Base-by-base conservation (phyloP, 1,140 invertebrate species). In the Drosophila suzukii region DNA sequence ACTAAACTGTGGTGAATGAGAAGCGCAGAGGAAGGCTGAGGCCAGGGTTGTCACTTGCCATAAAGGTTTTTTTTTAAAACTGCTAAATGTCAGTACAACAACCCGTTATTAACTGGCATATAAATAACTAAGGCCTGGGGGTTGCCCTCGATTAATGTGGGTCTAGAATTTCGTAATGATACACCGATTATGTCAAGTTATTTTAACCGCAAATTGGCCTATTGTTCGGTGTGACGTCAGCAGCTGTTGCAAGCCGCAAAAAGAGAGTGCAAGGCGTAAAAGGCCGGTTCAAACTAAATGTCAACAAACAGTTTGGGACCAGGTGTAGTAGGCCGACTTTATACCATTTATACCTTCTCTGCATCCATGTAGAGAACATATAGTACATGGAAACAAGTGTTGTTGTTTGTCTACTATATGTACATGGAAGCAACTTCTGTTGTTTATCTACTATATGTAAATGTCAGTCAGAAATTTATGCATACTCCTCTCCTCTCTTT, bases 301-400 rank as follows among this genome's bases (percentile, higher is more conserved):
- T 73, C 68, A 73, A 73, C 70, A 73, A 73, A 73, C 70, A 44
- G 15, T 41, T 46, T 60, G 17, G 68, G 46, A 4, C 62, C 49
- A 46, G 66, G 44, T 70, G 63, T 30, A 50, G 38, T 41, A 12
- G 15, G 32, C 36, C 27, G 10, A 27, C 39, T 43, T 10, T 10
- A 6, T 12, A n/a, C n/a, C 8, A 13, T 24, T 38, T 57, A 39
- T 11, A 6, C 30, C 3, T 38, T 30, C 30, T 30, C 20, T 46
- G 24, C 1, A 17, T 20, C 32, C 38, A 36, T 57, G 27, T 44
- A 55, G 24, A 34, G 30, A 34, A 34, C 1, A 34, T 51, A 17
- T 8, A 13, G 24, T 47, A 51, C 30, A 51, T 51, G 49, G 49
- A 32, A 51, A 11, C 15, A 41, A 70, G n/a, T n/a, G n/a, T 8